phyloP scores from a whole-genome alignment of 1,140 invertebrate species.

The Theocolax elegans region DNA sequence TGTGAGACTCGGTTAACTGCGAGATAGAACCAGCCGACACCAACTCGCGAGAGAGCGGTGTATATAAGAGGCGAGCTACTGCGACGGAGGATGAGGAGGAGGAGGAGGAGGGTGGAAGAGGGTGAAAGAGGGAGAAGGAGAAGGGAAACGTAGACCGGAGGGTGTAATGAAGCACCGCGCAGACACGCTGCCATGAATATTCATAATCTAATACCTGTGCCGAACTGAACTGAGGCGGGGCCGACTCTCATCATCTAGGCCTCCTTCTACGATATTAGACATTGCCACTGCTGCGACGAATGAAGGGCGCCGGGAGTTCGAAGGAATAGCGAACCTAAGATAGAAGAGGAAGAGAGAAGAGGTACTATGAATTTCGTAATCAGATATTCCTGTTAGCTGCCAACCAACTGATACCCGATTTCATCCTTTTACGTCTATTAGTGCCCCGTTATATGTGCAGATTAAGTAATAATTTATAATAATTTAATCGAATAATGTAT shows the following conservation, averaged over 20 bases:
- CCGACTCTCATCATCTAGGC: constrained; percentile 62
- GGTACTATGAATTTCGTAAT: constrained; percentile 49
- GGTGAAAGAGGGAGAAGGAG: constrained; percentile 42
- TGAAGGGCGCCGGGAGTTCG: not conserved
- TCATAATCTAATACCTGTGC: constrained; percentile 69
- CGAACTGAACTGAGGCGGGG: constrained; percentile 64
- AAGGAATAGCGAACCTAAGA: not conserved
- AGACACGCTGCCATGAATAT: constrained; percentile 67
- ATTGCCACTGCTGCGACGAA: constrained; percentile 45
- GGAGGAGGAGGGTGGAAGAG: constrained; percentile 29
- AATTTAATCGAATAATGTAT: too few species aligned
- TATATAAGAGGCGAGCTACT: too few species aligned
- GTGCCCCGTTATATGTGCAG: too few species aligned
- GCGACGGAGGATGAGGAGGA: constrained; percentile 44
- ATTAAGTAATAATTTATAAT: too few species aligned
- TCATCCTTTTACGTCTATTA: not conserved
- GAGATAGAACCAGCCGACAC: too few species aligned
- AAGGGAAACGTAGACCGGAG: constrained; percentile 36
- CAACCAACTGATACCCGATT: constrained; percentile 32
- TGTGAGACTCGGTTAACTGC: not conserved
- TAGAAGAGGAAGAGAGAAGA: not conserved
- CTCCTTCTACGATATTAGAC: constrained; percentile 64
- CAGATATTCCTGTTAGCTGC: constrained; percentile 45
- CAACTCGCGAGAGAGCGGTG: too few species aligned
- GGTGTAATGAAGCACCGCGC: constrained; percentile 66